A percentile compares a stretch with the other conserved stretches of the same genome.
Evolutionary conservation across 2,888 invertebrate species (phyloP).

Genomic region (Synergus laeviventris): DNA sequence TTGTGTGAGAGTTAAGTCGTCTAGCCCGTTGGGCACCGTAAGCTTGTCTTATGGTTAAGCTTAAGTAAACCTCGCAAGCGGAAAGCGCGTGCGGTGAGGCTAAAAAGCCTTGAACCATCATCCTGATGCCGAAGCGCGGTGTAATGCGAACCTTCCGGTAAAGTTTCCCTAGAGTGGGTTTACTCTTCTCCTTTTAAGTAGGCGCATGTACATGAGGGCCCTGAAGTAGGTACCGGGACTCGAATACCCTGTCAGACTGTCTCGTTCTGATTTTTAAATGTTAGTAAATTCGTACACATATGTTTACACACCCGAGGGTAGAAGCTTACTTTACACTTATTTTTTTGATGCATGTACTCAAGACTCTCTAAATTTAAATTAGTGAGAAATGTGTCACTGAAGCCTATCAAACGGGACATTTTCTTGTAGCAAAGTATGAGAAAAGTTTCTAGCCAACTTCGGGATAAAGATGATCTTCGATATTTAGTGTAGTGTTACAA

Average conservation of each 20-base stretch:
- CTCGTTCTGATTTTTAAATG: slow-evolving; percentile 26
- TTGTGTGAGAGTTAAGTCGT: slow-evolving; percentile 52
- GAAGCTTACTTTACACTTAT: not conserved
- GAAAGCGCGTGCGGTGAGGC: slow-evolving; percentile 56
- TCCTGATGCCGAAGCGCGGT: slow-evolving; percentile 50
- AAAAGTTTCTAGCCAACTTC: not conserved
- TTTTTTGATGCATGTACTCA: not conserved
- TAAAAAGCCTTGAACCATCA: slow-evolving; percentile 45
- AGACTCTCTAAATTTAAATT: too few species aligned
- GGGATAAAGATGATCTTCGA: not conserved
- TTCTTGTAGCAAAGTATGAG: too few species aligned
- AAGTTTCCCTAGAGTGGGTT: slow-evolving; percentile 56
- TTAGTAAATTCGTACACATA: slow-evolving; percentile 42
- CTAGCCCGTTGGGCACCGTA: slow-evolving; percentile 46
- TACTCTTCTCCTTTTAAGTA: slow-evolving; percentile 47
- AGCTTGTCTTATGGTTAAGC: slow-evolving; percentile 55
- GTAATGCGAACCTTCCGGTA: slow-evolving; percentile 62
- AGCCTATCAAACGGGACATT: too few species aligned
- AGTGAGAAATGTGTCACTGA: too few species aligned
- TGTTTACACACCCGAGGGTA: not conserved
- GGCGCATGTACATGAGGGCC: slow-evolving; percentile 52
- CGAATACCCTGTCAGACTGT: slow-evolving; percentile 50
- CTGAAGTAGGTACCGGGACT: slow-evolving; percentile 46
- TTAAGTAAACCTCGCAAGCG: slow-evolving; percentile 57
- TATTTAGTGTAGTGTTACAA: not conserved